These are phyloP conservation scores for Telmatherina bonti DNA, from an alignment of 2,797 vertebrate species.

Conservation along the genomic window DNA sequence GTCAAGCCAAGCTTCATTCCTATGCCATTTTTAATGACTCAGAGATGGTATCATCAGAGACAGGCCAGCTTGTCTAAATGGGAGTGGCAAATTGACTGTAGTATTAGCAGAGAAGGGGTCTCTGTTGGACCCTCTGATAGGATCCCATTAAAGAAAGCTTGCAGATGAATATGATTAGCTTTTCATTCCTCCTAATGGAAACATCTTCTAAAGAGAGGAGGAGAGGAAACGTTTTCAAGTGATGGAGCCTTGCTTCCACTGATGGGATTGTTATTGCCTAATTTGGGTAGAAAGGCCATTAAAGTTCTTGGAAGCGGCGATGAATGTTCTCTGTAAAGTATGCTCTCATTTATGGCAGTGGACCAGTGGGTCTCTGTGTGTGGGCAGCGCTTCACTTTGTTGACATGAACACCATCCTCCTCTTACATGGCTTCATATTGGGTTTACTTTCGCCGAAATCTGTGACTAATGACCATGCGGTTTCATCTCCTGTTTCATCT, in stretches of 20 bases:
- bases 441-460: conserved; percentile 40
- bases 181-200: conserved; percentile 77
- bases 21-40: conserved; percentile 60
- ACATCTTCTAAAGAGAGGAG: conserved; percentile 66
- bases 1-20: conserved; percentile 53
- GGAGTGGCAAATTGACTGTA: conserved; percentile 75
- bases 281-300: conserved; percentile 77
- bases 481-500: conserved; percentile 41
- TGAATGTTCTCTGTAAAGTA: conserved; percentile 67
- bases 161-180: conserved; percentile 82
- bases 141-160: conserved; percentile 76
- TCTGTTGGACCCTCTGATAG: conserved; percentile 72
- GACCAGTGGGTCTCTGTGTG: conserved; percentile 55
- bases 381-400: conserved; percentile 55
- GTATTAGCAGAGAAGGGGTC: conserved; percentile 65
- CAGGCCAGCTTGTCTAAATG: conserved; percentile 75
- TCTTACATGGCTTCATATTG: conserved; percentile 45
- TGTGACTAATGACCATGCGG: conserved; percentile 61
- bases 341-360: conserved; percentile 49
- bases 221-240: conserved; percentile 70
- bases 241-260: conserved; percentile 66
- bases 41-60: conserved; percentile 76
- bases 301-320: conserved; percentile 63
- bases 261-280: conserved; percentile 77
- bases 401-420: conserved; percentile 45